Conservation (phyloP, 1,140 invertebrate species). For the Periplaneta americana region DNA sequence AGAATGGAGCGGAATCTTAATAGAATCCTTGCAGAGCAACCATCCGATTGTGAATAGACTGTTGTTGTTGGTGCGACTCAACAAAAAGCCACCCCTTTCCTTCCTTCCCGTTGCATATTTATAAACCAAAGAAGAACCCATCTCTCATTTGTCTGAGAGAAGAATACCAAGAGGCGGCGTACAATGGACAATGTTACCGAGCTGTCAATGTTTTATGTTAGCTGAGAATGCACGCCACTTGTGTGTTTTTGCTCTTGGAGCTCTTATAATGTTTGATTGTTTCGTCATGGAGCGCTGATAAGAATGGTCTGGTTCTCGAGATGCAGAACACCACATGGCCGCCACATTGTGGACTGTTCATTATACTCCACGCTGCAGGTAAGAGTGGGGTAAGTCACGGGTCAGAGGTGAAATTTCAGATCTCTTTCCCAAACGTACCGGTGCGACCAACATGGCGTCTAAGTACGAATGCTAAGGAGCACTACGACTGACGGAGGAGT, state of each 20-base stretch:
- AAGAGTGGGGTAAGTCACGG: neutral
- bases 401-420: too few species aligned
- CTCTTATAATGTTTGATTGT: conserved; percentile 5
- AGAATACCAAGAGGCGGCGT: neutral
- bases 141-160: neutral
- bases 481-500: too few species aligned
- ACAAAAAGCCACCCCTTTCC: neutral
- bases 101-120: neutral
- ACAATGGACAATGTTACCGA: neutral
- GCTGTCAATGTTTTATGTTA: neutral
- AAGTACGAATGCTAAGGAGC: too few species aligned
- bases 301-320: neutral
- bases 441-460: too few species aligned
- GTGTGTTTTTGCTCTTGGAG: neutral
- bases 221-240: neutral
- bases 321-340: neutral
- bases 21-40: neutral
- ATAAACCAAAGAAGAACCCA: neutral
- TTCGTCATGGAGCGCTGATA: conserved; percentile 4
- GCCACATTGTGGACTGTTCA: neutral
- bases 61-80: neutral
- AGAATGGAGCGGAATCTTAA: neutral
- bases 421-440: too few species aligned
- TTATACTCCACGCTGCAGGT: neutral
- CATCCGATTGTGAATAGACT: neutral